Base-by-base conservation (phyloP, 35 echinoderm and acorn worm genomes). In the Lytechinus pictus region DNA sequence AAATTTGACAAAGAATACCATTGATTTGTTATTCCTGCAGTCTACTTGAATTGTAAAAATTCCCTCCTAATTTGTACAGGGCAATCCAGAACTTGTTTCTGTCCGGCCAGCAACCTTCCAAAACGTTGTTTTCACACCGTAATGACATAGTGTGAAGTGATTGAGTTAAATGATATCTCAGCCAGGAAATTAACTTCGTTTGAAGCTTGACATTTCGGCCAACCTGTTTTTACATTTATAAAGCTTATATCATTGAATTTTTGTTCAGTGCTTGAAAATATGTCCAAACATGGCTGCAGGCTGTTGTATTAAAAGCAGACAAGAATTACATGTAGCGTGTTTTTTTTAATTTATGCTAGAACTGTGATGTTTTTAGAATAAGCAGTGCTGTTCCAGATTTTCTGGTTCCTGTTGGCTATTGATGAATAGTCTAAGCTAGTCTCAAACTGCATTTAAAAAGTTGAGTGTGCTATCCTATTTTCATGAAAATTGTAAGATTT, bases 141-240 rank as follows among this genome's bases (percentile, higher is more conserved):
- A 79, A 79, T 79, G 66, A 79, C 66, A 24, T 79, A 14, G 66
- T 79, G 66, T 79, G 66, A 79, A 79, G 66, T 79, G 66, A 79
- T 79, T 16, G 66, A 79, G 66, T 79, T 79, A 79, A 79, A 79
- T 79, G 21, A 5, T 79, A 24, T 79, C 66, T 79, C 66, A 79
- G 66, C 66, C 66, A 79, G 66, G 66, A 79, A 79, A 79, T 24
- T 79, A 79, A 79, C 66, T 79, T 79, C 19, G n/a, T 79, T 79
- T n/a, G 66, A 79, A 4, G 66, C 66, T 79, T 79, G 66, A 79
- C 66, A 79, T 79, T 79, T 79, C 19, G 66, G 66, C 66, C 66
- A 79, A 79, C 66, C 66, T 79, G 19, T 24, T 24, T 79, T 79
- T 79, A 79, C 66, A 79, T 79, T 19, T 19, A 24, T 24, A 24